A percentile compares a stretch with the other conserved stretches of the same genome.
These are phyloP conservation scores for Agrilus planipennis DNA, from an alignment of 1,140 invertebrate species.

Conservation along the genomic window DNA sequence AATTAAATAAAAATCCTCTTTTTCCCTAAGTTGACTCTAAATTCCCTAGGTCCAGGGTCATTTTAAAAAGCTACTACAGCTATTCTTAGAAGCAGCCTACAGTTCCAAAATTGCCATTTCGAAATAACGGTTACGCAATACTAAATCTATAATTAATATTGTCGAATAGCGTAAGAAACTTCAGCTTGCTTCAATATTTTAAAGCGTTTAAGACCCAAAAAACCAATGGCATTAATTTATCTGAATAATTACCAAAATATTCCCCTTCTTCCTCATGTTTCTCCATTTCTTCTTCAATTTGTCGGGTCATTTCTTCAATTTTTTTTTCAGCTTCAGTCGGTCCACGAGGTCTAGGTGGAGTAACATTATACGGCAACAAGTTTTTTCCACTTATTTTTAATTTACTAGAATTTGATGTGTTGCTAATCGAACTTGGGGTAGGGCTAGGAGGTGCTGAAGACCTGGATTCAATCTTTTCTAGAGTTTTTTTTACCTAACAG, in stretches of 20 bases:
- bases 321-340: slow-evolving; percentile 83
- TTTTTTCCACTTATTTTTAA: slow-evolving; percentile 52
- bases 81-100: too few species aligned
- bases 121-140: too few species aligned
- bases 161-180: too few species aligned
- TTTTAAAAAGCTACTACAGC: too few species aligned
- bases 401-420: slow-evolving; percentile 19
- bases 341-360: slow-evolving; percentile 68
- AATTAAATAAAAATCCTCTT: too few species aligned
- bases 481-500: background rate
- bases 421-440: slow-evolving; percentile 38
- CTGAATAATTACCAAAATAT: slow-evolving; percentile 95
- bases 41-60: too few species aligned
- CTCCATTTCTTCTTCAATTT: slow-evolving; percentile 91
- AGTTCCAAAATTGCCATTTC: too few species aligned
- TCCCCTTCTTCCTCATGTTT: slow-evolving; percentile 87
- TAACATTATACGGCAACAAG: slow-evolving; percentile 76
- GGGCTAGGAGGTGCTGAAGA: slow-evolving; percentile 33
- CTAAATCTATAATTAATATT: too few species aligned
- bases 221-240: too few species aligned
- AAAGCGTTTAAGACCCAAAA: too few species aligned
- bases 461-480: slow-evolving; percentile 20
- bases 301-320: slow-evolving; percentile 78
- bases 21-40: too few species aligned
- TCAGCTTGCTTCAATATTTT: too few species aligned